Evolutionary conservation across 1,140 invertebrate species (phyloP).

Genomic region (Zaprionus kolodkinae): DNA sequence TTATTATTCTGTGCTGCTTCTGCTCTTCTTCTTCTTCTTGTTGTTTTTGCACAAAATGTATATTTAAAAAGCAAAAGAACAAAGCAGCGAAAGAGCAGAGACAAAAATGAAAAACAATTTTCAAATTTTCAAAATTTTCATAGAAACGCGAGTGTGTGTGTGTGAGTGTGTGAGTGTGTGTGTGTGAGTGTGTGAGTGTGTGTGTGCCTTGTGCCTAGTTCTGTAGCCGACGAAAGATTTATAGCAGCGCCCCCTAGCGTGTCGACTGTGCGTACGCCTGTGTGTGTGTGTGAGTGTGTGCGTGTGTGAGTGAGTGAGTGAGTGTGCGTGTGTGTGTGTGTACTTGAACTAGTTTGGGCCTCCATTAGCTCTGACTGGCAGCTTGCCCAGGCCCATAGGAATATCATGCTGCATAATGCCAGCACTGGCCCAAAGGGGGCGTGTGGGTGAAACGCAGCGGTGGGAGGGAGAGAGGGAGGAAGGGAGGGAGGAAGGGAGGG

Average conservation of each 20-base stretch:
- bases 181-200: neutral
- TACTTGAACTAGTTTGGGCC: slow-evolving; percentile 74
- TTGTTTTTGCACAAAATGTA: slow-evolving; percentile 40
- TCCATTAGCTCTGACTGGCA: slow-evolving; percentile 62
- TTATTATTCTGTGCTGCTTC: neutral
- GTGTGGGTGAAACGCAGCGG: neutral
- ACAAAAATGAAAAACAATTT: slow-evolving; percentile 19
- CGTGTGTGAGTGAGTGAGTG: slow-evolving; percentile 40
- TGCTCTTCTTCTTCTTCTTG: slow-evolving; percentile 6
- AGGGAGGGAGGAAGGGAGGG: neutral
- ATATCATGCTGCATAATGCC: slow-evolving; percentile 34
- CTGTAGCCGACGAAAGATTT: slow-evolving; percentile 19
- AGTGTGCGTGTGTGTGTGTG: slow-evolving; percentile 43
- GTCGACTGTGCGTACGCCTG: slow-evolving; percentile 39
- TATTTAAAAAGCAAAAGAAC: slow-evolving; percentile 53
- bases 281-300: slow-evolving; percentile 20
- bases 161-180: neutral
- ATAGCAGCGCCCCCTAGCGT: slow-evolving; percentile 43
- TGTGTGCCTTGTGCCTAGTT: slow-evolving; percentile 6
- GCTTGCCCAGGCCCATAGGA: slow-evolving; percentile 55
- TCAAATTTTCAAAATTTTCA: slow-evolving; percentile 11
- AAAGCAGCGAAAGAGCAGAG: neutral
- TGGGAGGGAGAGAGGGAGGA: neutral
- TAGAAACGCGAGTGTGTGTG: neutral
- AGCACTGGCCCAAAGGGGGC: slow-evolving; percentile 3